Evolutionary conservation across 2,888 invertebrate genomes (phyloP).

Genomic region (Pyrrhosoma nymphula): DNA sequence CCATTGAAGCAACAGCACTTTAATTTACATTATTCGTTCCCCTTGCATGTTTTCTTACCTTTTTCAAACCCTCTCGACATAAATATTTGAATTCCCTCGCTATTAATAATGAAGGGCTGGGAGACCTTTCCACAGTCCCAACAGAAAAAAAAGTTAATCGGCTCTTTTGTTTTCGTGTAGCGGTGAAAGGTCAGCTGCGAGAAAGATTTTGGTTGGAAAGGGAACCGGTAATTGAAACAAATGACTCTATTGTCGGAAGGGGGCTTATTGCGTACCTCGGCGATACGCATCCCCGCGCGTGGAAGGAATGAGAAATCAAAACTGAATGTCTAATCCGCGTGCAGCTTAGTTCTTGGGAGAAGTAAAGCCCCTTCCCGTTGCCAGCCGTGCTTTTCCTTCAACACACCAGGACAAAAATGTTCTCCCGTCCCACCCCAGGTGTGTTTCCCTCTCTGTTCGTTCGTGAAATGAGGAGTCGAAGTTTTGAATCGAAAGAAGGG

Average conservation of each 20-base stretch:
- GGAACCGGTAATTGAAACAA: background rate
- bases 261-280: background rate
- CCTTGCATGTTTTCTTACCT: too few species aligned
- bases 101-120: background rate
- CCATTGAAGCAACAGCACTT: too few species aligned
- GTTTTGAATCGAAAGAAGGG: constrained; percentile 1
- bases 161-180: background rate
- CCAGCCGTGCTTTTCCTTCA: background rate
- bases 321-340: background rate
- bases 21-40: too few species aligned
- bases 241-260: background rate
- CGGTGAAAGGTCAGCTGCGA: background rate
- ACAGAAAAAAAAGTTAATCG: background rate
- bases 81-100: too few species aligned
- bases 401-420: background rate
- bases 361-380: background rate
- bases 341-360: background rate
- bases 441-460: background rate
- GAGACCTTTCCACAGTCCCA: background rate
- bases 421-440: background rate
- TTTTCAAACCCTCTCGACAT: too few species aligned
- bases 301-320: background rate
- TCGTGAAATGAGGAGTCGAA: background rate
- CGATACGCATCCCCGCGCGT: background rate
- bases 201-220: background rate